Conservation (phyloP, 2,888 invertebrate genomes). For the Drosophila suboccidentalis region DNA sequence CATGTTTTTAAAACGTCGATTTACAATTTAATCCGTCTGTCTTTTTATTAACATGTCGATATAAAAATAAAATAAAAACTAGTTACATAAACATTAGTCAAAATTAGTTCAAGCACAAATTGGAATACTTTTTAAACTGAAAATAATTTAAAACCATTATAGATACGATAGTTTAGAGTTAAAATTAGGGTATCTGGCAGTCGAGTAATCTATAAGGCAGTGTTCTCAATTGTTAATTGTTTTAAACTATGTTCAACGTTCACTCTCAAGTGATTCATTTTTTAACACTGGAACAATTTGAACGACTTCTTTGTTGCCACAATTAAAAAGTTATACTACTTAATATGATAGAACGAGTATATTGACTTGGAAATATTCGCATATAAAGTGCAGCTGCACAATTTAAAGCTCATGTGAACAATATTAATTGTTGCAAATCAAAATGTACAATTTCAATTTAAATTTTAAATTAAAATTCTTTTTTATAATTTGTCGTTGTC, state of each 20-base stretch:
- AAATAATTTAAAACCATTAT: neutral
- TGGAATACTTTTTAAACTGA: neutral
- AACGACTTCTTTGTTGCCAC: neutral
- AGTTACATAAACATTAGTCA: neutral
- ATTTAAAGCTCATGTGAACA: neutral
- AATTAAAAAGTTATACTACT: neutral
- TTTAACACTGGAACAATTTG: neutral
- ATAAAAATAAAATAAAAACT: neutral
- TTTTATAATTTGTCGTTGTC: slow-evolving; percentile 19
- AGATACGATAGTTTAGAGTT: neutral
- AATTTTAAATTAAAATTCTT: slow-evolving; percentile 12
- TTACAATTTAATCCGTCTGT: neutral
- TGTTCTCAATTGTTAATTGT: neutral
- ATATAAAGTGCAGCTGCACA: neutral
- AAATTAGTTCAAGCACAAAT: neutral
- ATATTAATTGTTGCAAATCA: slow-evolving; percentile 22
- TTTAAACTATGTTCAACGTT: neutral
- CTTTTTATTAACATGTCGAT: neutral
- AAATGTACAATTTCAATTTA: slow-evolving; percentile 20
- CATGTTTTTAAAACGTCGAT: too few species aligned
- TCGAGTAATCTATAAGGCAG: neutral
- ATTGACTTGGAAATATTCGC: slow-evolving; percentile 1
- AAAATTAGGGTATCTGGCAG: neutral
- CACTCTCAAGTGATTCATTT: neutral
- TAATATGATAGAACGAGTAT: neutral